These are phyloP conservation scores for Euclidia mi DNA, from an alignment of 2,888 invertebrate species.

Conservation along the genomic window DNA sequence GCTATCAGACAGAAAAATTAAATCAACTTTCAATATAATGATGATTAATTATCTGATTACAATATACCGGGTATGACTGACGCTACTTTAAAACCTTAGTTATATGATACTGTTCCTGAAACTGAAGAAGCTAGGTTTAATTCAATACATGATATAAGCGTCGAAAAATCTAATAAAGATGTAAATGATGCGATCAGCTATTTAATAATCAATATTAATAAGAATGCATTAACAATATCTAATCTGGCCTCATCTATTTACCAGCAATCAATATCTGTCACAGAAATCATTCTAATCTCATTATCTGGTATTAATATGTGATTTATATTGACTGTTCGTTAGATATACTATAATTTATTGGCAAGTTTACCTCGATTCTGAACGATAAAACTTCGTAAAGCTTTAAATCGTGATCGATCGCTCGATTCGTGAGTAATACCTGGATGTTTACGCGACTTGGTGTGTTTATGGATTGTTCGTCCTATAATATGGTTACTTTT, in stretches of 20 bases:
- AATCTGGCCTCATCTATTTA: conserved; percentile 47
- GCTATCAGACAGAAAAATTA: background rate
- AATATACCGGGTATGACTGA: too few species aligned
- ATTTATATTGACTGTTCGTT: conserved; percentile 70
- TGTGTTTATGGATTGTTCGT: background rate
- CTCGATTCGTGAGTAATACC: conserved; percentile 24
- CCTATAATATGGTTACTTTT: background rate
- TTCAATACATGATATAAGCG: too few species aligned
- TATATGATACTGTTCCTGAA: too few species aligned
- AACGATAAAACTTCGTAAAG: conserved; percentile 56
- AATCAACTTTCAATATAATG: background rate
- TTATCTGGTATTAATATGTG: conserved; percentile 75
- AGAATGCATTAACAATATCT: conserved; percentile 48
- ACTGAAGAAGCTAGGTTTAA: too few species aligned
- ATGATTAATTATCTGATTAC: background rate
- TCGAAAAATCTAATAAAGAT: too few species aligned
- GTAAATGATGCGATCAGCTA: background rate
- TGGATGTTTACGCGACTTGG: conserved; percentile 13
- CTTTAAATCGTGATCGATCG: conserved; percentile 61
- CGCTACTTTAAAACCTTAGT: too few species aligned
- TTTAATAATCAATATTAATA: conserved; percentile 21
- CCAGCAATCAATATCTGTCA: conserved; percentile 74
- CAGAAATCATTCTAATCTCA: conserved; percentile 67
- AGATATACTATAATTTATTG: conserved; percentile 63
- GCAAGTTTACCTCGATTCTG: conserved; percentile 49